Evolutionary conservation across 2,113 vertebrate species (phyloP).

Genomic region (Sialia sialis): DNA sequence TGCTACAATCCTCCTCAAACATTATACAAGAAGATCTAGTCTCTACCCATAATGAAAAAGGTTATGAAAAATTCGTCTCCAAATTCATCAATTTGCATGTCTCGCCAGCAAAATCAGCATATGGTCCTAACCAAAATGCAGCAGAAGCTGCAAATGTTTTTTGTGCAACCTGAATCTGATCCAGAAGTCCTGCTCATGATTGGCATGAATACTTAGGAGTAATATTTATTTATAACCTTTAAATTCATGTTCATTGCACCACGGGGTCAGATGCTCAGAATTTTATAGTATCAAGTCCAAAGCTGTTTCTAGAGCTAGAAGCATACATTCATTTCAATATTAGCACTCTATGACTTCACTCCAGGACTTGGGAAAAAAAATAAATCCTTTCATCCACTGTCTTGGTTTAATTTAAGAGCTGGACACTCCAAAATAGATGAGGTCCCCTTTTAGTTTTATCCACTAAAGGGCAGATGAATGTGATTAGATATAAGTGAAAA

Average conservation of each 20-base stretch:
- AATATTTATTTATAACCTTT: neutral
- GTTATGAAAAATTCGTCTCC: neutral
- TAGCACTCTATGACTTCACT: neutral
- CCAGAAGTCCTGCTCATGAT: neutral
- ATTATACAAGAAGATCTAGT: neutral
- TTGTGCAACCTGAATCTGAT: neutral
- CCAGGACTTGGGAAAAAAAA: neutral
- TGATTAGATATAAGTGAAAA: neutral
- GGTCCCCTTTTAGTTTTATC: neutral
- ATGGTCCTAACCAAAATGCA: neutral
- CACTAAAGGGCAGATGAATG: neutral
- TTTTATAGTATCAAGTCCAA: neutral
- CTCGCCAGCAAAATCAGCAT: neutral
- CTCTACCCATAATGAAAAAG: neutral
- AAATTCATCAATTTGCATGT: neutral
- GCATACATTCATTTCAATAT: neutral
- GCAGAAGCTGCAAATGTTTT: neutral
- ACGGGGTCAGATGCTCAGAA: neutral
- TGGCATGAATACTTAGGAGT: neutral
- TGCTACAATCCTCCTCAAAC: neutral
- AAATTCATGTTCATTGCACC: neutral
- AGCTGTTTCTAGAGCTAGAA: neutral
- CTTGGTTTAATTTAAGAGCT: neutral
- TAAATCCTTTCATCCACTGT: neutral
- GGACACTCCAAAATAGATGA: neutral